Evolutionary conservation across 1,140 invertebrate species (phyloP).

Genomic region (Tetragnatha versicolor): DNA sequence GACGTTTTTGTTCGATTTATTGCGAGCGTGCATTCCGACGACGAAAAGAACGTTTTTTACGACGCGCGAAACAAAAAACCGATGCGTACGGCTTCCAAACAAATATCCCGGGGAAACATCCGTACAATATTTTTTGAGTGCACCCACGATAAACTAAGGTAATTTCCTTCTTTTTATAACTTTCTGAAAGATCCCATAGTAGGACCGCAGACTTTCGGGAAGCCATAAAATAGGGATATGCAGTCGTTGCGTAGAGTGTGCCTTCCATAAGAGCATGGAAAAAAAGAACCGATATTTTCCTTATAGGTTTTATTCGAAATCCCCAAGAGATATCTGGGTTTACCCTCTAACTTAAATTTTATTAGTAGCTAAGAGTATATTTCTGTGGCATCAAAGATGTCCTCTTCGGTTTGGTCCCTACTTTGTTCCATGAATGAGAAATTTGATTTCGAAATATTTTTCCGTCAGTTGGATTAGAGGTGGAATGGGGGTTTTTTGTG

Average conservation of each 20-base stretch:
- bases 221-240: conserved; percentile 14
- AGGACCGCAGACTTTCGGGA: neutral
- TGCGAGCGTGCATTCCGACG: no score
- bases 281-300: conserved; percentile 4
- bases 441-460: neutral
- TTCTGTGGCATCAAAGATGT: neutral
- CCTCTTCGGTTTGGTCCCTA: neutral
- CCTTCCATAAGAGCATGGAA: neutral
- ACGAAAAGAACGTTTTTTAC: conserved; percentile 6
- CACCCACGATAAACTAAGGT: conserved; percentile 19
- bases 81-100: neutral
- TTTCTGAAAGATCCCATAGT: conserved; percentile 10
- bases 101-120: conserved; percentile 6
- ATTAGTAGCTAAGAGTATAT: conserved; percentile 19
- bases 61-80: conserved; percentile 18
- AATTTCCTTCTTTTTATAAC: conserved; percentile 23
- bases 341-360: conserved; percentile 15
- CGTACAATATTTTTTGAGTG: conserved; percentile 25
- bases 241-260: neutral
- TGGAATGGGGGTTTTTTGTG: no score
- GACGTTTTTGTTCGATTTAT: no score
- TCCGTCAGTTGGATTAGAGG: no score
- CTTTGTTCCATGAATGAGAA: neutral
- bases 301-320: conserved; percentile 8
- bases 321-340: neutral